Conservation (phyloP, 2,797 vertebrate species). For the Hoplostethus atlanticus region DNA sequence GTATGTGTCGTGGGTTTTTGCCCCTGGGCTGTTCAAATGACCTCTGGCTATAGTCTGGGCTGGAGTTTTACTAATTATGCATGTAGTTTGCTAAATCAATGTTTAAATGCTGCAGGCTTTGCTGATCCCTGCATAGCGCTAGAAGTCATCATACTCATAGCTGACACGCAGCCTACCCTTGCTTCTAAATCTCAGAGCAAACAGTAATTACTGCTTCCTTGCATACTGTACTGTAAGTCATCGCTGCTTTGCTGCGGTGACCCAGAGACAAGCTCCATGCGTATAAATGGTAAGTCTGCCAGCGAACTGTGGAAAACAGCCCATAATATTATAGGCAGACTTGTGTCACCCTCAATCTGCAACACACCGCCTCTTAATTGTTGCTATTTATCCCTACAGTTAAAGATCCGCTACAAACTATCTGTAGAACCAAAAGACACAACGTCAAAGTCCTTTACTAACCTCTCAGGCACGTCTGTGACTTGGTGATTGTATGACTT, state of each 20-base stretch:
- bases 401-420: background rate
- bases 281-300: slow-evolving; percentile 8
- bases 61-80: slow-evolving; percentile 56
- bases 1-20: slow-evolving; percentile 47
- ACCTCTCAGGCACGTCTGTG: background rate
- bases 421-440: slow-evolving; percentile 2
- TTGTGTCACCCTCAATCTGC: background rate
- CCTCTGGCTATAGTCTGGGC: slow-evolving; percentile 14
- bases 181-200: slow-evolving; percentile 38
- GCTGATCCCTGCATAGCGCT: slow-evolving; percentile 44
- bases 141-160: slow-evolving; percentile 36
- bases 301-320: background rate
- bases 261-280: slow-evolving; percentile 30
- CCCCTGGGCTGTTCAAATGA: slow-evolving; percentile 31
- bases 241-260: slow-evolving; percentile 34
- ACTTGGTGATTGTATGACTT: slow-evolving; percentile 9
- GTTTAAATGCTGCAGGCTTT: slow-evolving; percentile 43
- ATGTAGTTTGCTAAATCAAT: slow-evolving; percentile 50
- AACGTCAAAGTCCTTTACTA: background rate
- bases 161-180: slow-evolving; percentile 29
- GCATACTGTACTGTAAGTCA: background rate
- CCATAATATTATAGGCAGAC: background rate
- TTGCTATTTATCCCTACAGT: background rate
- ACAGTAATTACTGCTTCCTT: slow-evolving; percentile 25
- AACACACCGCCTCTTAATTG: background rate